Evolutionary conservation across 2,797 vertebrate species (phyloP).

Genomic region (Bradypus variegatus): DNA sequence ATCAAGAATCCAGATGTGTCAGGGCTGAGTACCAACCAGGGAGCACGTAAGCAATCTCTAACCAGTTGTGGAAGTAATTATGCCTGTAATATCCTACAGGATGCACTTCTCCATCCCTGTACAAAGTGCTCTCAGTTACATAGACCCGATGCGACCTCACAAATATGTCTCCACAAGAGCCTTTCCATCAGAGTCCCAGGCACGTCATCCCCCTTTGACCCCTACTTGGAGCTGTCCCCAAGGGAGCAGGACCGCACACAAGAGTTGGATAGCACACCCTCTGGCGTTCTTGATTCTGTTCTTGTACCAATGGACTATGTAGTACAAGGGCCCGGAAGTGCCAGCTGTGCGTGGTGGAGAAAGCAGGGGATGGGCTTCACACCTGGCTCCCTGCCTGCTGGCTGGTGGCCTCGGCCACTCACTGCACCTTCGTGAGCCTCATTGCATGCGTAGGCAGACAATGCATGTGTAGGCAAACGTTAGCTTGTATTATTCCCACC

Average conservation of each 20-base stretch:
- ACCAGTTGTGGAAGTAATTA: background rate
- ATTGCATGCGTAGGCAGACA: background rate
- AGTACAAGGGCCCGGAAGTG: background rate
- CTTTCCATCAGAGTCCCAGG: background rate
- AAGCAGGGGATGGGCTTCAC: background rate
- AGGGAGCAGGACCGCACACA: background rate
- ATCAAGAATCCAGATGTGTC: background rate
- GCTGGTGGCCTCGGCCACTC: background rate
- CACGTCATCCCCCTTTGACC: fast-evolving
- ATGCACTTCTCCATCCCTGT: background rate
- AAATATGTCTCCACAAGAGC: background rate
- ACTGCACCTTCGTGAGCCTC: background rate
- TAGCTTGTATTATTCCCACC: background rate
- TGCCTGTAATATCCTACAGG: background rate
- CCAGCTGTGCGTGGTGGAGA: background rate
- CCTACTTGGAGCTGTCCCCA: background rate
- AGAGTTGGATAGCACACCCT: too few species aligned
- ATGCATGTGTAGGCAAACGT: background rate
- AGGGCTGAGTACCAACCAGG: background rate
- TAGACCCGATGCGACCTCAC: background rate
- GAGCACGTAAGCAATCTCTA: background rate
- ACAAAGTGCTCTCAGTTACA: fast-evolving
- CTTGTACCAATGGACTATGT: background rate
- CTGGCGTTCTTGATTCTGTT: background rate
- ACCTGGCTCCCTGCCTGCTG: background rate